Conservation (phyloP, 2,888 invertebrate species). For the Pachydiplax longipennis region DNA sequence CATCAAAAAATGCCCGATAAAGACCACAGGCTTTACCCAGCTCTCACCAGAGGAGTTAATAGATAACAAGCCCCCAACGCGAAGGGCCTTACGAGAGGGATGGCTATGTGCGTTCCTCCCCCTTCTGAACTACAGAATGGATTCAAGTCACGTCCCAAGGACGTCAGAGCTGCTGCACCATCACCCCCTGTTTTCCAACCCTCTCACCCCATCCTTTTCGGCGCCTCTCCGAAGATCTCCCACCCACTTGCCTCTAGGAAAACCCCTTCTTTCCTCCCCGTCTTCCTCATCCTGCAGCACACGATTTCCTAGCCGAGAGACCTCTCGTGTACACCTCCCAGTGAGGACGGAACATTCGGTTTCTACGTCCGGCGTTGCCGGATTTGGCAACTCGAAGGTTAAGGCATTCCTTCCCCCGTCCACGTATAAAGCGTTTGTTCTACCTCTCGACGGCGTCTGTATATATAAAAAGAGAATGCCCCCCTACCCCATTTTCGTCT, state of each 20-base stretch:
- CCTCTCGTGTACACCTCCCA: neutral
- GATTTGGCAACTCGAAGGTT: constrained; percentile 35
- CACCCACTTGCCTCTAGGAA: neutral
- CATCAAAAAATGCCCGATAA: constrained; percentile 30
- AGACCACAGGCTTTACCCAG: constrained; percentile 27
- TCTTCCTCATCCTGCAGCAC: neutral
- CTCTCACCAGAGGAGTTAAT: constrained; percentile 36
- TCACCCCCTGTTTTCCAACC: neutral
- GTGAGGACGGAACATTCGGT: neutral
- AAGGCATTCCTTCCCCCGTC: neutral
- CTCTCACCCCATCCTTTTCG: neutral
- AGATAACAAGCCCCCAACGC: constrained; percentile 20
- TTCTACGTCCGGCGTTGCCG: constrained; percentile 23
- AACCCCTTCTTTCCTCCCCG: neutral
- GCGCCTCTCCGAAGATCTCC: neutral
- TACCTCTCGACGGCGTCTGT: neutral
- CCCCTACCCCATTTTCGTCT: neutral
- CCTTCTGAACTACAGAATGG: neutral
- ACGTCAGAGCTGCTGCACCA: neutral
- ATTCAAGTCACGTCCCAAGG: constrained; percentile 22
- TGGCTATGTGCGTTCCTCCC: neutral
- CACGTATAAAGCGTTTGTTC: neutral
- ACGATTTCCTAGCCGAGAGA: neutral
- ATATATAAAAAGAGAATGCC: neutral
- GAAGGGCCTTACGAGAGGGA: neutral